These are phyloP conservation scores for Caloenas nicobarica DNA, from an alignment of 2,113 vertebrate genomes.

Conservation along the genomic window DNA sequence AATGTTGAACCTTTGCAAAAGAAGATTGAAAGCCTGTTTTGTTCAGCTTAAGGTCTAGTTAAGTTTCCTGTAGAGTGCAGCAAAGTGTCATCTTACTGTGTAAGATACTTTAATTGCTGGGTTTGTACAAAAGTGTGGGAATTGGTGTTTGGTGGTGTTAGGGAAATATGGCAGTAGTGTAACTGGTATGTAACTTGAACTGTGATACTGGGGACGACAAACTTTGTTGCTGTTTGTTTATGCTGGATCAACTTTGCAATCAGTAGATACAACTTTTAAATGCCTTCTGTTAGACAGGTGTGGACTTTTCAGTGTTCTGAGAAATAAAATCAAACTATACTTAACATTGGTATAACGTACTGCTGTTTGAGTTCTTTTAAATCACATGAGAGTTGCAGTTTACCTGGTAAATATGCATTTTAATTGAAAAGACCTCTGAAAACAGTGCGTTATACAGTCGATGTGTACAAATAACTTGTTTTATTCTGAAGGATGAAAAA, in stretches of 20 bases:
- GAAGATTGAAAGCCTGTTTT: not conserved
- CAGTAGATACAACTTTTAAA: not conserved
- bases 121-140: not conserved
- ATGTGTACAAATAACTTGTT: not conserved
- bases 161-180: not conserved
- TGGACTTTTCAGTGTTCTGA: not conserved
- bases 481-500: not conserved
- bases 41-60: not conserved
- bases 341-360: not conserved
- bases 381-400: not conserved
- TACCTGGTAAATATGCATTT: not conserved
- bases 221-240: not conserved
- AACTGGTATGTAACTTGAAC: not conserved
- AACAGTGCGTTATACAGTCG: not conserved
- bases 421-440: not conserved
- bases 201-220: not conserved
- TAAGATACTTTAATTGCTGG: not conserved
- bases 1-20: not conserved
- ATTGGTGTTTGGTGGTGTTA: not conserved
- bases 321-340: not conserved
- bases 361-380: not conserved
- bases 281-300: not conserved
- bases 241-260: not conserved
- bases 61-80: not conserved
- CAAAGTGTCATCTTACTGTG: not conserved